These are phyloP conservation scores for Bimastos eiseni DNA, from an alignment of 2,888 invertebrate genomes.

Conservation along the genomic window DNA sequence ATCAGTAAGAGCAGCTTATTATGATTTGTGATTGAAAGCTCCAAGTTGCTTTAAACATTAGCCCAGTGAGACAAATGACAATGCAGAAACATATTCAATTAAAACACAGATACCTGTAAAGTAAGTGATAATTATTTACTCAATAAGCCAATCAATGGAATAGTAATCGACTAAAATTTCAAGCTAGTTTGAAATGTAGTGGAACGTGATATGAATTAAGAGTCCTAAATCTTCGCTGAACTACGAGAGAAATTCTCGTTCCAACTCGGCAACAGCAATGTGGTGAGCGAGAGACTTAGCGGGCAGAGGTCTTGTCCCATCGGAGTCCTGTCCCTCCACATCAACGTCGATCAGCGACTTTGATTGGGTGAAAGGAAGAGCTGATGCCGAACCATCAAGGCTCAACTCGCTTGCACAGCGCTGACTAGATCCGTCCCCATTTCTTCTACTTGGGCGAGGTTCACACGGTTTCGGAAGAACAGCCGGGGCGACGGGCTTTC, in stretches of 20 bases:
- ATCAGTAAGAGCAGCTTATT: too few relatives aligned
- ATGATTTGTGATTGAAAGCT: too few relatives aligned
- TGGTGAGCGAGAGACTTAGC: conserved; percentile 31
- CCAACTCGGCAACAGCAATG: conserved; percentile 40
- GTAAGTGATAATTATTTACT: too few relatives aligned
- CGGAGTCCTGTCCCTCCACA: conserved; percentile 59
- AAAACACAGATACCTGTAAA: neutral
- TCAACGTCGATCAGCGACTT: conserved; percentile 60
- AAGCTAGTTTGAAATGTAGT: neutral
- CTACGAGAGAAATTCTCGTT: conserved; percentile 38
- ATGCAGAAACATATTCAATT: neutral
- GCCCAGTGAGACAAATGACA: neutral
- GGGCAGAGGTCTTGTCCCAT: conserved; percentile 54
- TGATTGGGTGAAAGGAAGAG: conserved; percentile 53
- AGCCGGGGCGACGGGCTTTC: conserved; percentile 26
- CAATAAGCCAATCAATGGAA: neutral
- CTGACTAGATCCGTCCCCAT: neutral
- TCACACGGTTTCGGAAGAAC: neutral
- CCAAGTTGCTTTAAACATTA: too few relatives aligned
- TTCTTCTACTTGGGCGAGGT: neutral
- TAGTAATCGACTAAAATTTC: neutral
- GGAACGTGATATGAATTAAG: neutral
- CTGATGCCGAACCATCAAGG: neutral
- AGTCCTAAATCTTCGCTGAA: neutral
- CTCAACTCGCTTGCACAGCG: neutral